Evolutionary conservation across 2,888 invertebrate genomes (phyloP), one percentile per base, ranked within the genome.

Genomic region (Sinhomidia bicolor): DNA sequence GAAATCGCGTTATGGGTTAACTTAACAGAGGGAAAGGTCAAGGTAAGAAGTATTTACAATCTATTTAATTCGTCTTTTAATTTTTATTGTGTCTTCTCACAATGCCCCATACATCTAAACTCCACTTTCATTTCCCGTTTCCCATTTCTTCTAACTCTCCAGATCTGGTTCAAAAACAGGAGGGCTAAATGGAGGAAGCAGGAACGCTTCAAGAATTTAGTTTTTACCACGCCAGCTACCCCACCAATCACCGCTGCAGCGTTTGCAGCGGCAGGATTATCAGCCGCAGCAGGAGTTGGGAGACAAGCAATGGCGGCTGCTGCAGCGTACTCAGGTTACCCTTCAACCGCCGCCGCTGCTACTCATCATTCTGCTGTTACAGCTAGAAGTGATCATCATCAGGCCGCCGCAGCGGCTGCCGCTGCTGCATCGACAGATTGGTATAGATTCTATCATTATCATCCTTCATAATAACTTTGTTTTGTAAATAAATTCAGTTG

Each of bases 381-480:
- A 51, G 71, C 51, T 0, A 62, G 85, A 85, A 85, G 85, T 85
- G 85, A 85, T 85, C 85, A 85, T 79, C 79, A 79, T 36, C 79
- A 79, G 14, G 85, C 85, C 14, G 85, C 85, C 5, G 78, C 79
- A 10, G 85, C 78, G 12, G 85, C 85, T n/a, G 85, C 85, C 32
- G 85, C 85, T n/a, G 84, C 84, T 5, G 84, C 84, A 5, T 60
- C 76, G 47, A 85, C 85, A 6, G 85, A 85, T 85, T 85, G 85
- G 85, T 85, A 85, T 44, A 60, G 85, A 79, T 85, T 85, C 54
- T 85, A 85, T 79, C 85, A 85, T 79, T 85, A 85, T 79, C 85
- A 85, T 79, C 85, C 85, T 51, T 85, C 85, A 10, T 85, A 85
- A 85, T 78, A 62, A 79, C 17, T 51, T 57, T 47, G 7, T 20